Percentiles rank a stretch among this genome's conserved stretches.
Evolutionary conservation across 2,113 vertebrate genomes (phyloP).

Genomic region (Tachysurus vachellii): DNA sequence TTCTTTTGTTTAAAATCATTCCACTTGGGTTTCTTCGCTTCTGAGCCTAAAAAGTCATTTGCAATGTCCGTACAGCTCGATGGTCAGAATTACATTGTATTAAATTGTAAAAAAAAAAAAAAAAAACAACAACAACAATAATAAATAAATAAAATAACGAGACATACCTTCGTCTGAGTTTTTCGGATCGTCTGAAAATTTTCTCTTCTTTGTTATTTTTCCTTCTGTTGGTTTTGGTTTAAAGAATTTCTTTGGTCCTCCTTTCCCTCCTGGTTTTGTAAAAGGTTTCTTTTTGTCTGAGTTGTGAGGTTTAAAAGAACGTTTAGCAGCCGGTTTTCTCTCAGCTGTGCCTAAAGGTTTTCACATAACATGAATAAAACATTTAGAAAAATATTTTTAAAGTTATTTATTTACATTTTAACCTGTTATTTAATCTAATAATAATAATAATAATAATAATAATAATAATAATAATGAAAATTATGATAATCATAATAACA

Average conservation of each 20-base stretch:
- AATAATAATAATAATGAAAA: too few species aligned
- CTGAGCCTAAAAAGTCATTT: constrained; percentile 63
- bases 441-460: too few species aligned
- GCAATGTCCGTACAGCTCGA: neutral
- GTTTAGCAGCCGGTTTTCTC: constrained; percentile 50
- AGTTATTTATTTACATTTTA: neutral
- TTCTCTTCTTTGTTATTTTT: constrained; percentile 59
- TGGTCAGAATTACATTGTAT: neutral
- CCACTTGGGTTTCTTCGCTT: constrained; percentile 84
- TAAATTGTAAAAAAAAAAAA: neutral
- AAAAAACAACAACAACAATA: too few species aligned
- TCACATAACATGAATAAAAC: neutral
- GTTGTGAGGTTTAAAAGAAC: constrained; percentile 63
- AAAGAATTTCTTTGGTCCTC: constrained; percentile 47
- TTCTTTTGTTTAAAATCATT: constrained; percentile 83
- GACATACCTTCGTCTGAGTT: constrained; percentile 41
- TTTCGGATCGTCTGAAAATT: constrained; percentile 23
- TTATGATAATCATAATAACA: too few species aligned
- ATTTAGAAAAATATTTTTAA: neutral
- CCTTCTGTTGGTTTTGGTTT: constrained; percentile 56
- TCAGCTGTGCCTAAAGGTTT: constrained; percentile 39
- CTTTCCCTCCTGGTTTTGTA: constrained; percentile 49
- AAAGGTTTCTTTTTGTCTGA: constrained; percentile 47
- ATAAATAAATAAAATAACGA: neutral
- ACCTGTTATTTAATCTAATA: neutral